Evolutionary conservation across 2,797 vertebrate species (phyloP).

Genomic region (Myioborus miniatus): DNA sequence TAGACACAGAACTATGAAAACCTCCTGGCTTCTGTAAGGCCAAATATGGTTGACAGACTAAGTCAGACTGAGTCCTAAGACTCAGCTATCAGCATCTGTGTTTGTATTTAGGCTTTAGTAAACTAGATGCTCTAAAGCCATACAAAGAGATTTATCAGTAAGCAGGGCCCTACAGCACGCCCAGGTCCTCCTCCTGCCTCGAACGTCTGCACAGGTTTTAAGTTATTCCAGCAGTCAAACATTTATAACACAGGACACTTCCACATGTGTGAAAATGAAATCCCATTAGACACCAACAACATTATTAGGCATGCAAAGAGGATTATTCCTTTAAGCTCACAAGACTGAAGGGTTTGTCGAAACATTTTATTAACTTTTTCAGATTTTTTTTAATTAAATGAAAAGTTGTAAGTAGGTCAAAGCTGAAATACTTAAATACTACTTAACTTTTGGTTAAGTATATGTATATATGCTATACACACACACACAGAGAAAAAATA

Average conservation of each 20-base stretch:
- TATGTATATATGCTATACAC: neutral
- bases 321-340: slow-evolving; percentile 50
- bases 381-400: slow-evolving; percentile 50
- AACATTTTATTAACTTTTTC: slow-evolving; percentile 63
- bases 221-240: slow-evolving; percentile 70
- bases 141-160: slow-evolving; percentile 77
- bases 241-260: slow-evolving; percentile 61
- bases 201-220: slow-evolving; percentile 79
- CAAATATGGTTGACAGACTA: neutral
- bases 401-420: slow-evolving; percentile 36
- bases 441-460: neutral
- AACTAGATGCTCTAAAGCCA: slow-evolving; percentile 73
- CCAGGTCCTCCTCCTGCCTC: slow-evolving; percentile 58
- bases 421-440: slow-evolving; percentile 19
- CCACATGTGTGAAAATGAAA: slow-evolving; percentile 68
- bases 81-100: slow-evolving; percentile 22
- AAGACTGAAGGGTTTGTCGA: slow-evolving; percentile 49
- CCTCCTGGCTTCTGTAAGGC: neutral
- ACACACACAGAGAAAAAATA: neutral
- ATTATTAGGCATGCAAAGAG: slow-evolving; percentile 43
- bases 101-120: slow-evolving; percentile 61
- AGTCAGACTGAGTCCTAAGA: neutral
- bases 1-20: neutral
- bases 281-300: slow-evolving; percentile 79
- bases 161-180: slow-evolving; percentile 70